These are phyloP conservation scores for Harlomillsia oculata DNA, from an alignment of 1,140 invertebrate species.

Conservation along the genomic window DNA sequence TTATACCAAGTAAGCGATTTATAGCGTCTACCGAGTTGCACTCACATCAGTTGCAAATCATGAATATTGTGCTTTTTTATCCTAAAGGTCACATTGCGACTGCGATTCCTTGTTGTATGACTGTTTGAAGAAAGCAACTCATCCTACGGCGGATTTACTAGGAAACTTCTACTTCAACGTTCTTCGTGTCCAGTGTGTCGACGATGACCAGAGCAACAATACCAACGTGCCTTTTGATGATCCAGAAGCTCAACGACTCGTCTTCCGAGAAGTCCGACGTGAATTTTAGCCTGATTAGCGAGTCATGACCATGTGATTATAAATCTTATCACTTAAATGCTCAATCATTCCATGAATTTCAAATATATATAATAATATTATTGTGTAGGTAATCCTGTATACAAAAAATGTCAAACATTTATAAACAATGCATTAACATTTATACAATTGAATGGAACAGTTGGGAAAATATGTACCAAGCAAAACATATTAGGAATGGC, in stretches of 20 bases:
- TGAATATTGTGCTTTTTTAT: slow-evolving; percentile 13
- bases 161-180: slow-evolving; percentile 82
- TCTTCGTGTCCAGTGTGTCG: slow-evolving; percentile 64
- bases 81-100: slow-evolving; percentile 61
- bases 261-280: not conserved
- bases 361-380: too few species aligned
- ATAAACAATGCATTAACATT: too few species aligned
- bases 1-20: slow-evolving; percentile 63
- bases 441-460: too few species aligned
- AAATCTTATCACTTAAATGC: too few species aligned
- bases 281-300: slow-evolving; percentile 10
- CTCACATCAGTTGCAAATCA: not conserved
- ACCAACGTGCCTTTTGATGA: not conserved
- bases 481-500: too few species aligned
- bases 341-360: too few species aligned
- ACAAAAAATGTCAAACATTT: too few species aligned
- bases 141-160: slow-evolving; percentile 59
- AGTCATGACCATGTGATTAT: too few species aligned
- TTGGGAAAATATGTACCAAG: too few species aligned
- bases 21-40: not conserved
- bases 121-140: slow-evolving; percentile 63
- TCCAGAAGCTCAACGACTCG: not conserved
- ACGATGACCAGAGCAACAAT: slow-evolving; percentile 43
- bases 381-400: too few species aligned
- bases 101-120: slow-evolving; percentile 72